These are phyloP conservation scores for Oscheius sp. DNA, from an alignment of 2,888 invertebrate species.

Conservation along the genomic window DNA sequence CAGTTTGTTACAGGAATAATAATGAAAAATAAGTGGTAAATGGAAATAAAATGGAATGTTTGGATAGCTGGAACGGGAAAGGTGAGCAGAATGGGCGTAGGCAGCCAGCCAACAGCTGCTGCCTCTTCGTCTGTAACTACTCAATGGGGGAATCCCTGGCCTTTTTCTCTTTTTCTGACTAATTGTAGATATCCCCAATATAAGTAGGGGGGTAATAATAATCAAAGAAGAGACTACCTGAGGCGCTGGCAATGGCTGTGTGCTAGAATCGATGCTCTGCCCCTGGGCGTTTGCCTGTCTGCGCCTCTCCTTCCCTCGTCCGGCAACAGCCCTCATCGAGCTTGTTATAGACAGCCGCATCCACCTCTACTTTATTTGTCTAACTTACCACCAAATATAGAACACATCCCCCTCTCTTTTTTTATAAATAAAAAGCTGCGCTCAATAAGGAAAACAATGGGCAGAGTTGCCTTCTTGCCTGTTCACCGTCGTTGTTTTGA, in stretches of 20 bases:
- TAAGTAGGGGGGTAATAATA: slow-evolving; percentile 1
- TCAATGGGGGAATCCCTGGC: no score
- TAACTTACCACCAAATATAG: no score
- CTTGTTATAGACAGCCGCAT: slow-evolving; percentile 32
- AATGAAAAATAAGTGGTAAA: background rate
- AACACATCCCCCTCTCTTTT: no score
- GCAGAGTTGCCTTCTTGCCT: no score
- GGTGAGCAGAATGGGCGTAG: no score
- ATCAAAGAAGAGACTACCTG: slow-evolving; percentile 33
- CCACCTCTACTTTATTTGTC: background rate
- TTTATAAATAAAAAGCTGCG: no score
- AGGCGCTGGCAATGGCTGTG: slow-evolving; percentile 22
- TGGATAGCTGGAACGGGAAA: background rate
- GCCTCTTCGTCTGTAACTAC: background rate
- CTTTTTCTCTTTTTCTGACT: background rate
- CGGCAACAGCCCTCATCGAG: slow-evolving; percentile 35
- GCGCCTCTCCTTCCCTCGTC: slow-evolving; percentile 14
- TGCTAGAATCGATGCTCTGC: slow-evolving; percentile 25
- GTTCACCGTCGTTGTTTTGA: no score
- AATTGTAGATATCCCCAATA: background rate
- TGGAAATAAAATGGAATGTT: background rate
- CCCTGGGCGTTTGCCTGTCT: slow-evolving; percentile 29
- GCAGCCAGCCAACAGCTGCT: background rate
- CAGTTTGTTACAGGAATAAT: no score
- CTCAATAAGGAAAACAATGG: no score